These are phyloP conservation scores for Amphimedon queenslandica DNA, from an alignment of 37 sponge, comb jelly and placozoan species.

Conservation along the genomic window DNA sequence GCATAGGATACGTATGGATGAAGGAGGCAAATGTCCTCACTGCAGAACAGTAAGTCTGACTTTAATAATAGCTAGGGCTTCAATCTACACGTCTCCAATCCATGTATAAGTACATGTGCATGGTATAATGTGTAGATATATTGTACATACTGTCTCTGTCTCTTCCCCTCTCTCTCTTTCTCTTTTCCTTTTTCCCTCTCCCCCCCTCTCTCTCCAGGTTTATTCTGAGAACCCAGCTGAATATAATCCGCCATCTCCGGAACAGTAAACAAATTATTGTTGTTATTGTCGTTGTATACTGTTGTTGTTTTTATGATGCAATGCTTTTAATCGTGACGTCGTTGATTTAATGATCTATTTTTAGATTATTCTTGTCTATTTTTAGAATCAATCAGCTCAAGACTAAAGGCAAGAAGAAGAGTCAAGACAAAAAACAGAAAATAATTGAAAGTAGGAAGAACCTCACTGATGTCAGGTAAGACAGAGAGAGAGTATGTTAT, in stretches of 20 bases:
- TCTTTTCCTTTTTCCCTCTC: slow-evolving; percentile 15
- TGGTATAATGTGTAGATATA: background rate
- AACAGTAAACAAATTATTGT: slow-evolving; percentile 58
- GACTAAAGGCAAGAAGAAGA: slow-evolving; percentile 74
- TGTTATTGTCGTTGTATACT: background rate
- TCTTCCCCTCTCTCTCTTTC: slow-evolving; percentile 4
- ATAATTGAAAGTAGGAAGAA: slow-evolving; percentile 86
- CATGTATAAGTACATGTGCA: background rate
- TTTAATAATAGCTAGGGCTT: background rate
- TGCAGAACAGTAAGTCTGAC: slow-evolving; percentile 78
- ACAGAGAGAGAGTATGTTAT: background rate
- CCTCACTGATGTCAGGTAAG: slow-evolving; percentile 80
- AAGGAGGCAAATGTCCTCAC: slow-evolving; percentile 89
- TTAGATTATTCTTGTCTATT: background rate
- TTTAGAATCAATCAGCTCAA: slow-evolving; percentile 72
- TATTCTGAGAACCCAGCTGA: slow-evolving; percentile 92
- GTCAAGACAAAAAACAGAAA: slow-evolving; percentile 78
- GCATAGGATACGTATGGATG: slow-evolving; percentile 95
- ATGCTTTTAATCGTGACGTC: background rate
- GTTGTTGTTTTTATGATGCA: background rate
- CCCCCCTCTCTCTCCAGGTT: slow-evolving; percentile 53
- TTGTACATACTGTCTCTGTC: background rate
- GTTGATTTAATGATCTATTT: background rate
- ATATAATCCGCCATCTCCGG: slow-evolving; percentile 79
- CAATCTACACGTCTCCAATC: too few species aligned